These are phyloP conservation scores for Amazonetta brasiliensis DNA, from an alignment of 2,797 vertebrate genomes.

Conservation along the genomic window DNA sequence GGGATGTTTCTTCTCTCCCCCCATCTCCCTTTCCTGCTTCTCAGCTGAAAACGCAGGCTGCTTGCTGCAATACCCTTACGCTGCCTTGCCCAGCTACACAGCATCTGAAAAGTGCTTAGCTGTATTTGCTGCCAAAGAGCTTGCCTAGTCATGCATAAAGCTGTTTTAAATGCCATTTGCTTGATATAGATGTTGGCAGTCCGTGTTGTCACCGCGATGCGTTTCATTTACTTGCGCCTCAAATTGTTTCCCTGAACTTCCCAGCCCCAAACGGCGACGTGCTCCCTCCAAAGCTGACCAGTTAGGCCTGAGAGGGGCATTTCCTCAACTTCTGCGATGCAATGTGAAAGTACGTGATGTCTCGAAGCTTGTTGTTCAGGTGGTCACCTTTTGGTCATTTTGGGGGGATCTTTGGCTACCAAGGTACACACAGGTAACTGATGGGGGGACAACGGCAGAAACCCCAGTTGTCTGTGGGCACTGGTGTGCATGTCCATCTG, in stretches of 20 bases:
- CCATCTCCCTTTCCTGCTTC: not conserved
- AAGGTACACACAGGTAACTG: not conserved
- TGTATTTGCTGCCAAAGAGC: slow-evolving; percentile 37
- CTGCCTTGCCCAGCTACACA: not conserved
- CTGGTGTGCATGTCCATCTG: not conserved
- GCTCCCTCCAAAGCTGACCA: not conserved
- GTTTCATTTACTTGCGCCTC: not conserved
- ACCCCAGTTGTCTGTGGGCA: not conserved
- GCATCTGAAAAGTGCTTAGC: slow-evolving; percentile 20
- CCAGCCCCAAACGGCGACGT: not conserved
- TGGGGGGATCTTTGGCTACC: not conserved
- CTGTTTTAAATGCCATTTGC: slow-evolving; percentile 22
- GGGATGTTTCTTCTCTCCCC: not conserved
- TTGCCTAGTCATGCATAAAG: slow-evolving; percentile 51
- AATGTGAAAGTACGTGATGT: not conserved
- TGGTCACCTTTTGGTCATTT: rapidly evolving
- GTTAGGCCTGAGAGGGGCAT: not conserved
- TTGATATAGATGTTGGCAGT: not conserved
- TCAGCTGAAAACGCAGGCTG: not conserved
- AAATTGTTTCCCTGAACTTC: not conserved
- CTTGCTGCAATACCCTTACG: not conserved
- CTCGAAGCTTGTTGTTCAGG: not conserved
- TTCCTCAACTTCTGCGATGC: not conserved
- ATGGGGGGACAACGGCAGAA: not conserved
- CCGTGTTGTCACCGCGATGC: not conserved